Base-by-base conservation (phyloP, 2,797 vertebrate genomes). In the Dermochelys coriacea region DNA sequence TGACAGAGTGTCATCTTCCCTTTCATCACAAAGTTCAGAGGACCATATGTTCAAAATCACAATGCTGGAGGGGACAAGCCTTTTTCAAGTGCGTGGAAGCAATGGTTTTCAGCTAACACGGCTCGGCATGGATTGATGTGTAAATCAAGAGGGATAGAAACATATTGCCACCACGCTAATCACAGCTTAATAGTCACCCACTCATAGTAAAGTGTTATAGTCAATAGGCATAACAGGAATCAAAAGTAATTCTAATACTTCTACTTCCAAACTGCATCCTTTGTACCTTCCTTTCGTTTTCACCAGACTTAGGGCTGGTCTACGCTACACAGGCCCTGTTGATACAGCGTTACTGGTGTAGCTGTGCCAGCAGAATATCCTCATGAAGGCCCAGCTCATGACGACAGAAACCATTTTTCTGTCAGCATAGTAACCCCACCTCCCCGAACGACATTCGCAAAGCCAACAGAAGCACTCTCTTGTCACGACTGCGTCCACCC, bases 231-330 rank as follows among this genome's bases (percentile, higher is more conserved):
- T 21, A 21, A 68, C 18, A 68, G 61, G 37, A 12, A 8, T 31
- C 41, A 45, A 57, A 47, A 57, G 80, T 27, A 27, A 21, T 57
- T 29, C 27, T 31, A 41, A 41, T 21, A 19, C 45, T 57, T 57
- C 54, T 19, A 18, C 49, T 87, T 6, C 34, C 57, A 55, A 87
- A 41, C 5, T 0, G 1, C n/a, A 41, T 1, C 0, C 45, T 55
- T 34, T 0, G 9, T 64, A 64, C 34, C 34, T 68, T 68, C 61
- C 34, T n/a, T 68, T 68, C 34, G 21, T n/a, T 68, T 37, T 37
- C 61, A n/a, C 16, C 34, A 68, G 61, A 37, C 18, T 37, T 18
- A 37, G 61, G 61, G 16, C 16, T n/a, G 61, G 61, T 37, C 16
- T n/a, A 16, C 2, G 34, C 16, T 37, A 19, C 8, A n/a, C 7